phyloP scores from a whole-genome alignment of 1,140 invertebrate species.

The Popillia japonica region DNA sequence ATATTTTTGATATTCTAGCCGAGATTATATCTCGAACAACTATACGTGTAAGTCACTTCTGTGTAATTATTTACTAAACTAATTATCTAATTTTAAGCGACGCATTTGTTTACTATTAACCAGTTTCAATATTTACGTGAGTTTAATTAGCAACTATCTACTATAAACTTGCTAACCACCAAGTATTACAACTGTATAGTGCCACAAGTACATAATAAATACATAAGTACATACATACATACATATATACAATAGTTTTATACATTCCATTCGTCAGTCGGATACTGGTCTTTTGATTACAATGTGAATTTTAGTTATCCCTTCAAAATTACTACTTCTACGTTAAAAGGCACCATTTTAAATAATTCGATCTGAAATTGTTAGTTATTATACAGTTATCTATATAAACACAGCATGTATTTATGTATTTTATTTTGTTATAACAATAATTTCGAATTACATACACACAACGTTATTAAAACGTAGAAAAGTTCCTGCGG shows the following conservation, averaged over 20 bases:
- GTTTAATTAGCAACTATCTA: conserved; percentile 36
- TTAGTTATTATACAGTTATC: neutral
- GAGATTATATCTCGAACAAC: no score
- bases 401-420: neutral
- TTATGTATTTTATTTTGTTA: neutral
- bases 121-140: conserved; percentile 41
- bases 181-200: no score
- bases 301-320: neutral
- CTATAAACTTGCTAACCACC: no score
- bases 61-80: conserved; percentile 36
- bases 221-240: neutral
- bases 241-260: neutral
- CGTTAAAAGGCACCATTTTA: neutral
- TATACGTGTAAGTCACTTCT: no score
- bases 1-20: no score
- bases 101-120: conserved; percentile 38
- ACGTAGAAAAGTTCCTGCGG: neutral
- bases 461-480: conserved; percentile 19
- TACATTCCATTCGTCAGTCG: neutral
- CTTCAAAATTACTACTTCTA: conserved; percentile 17
- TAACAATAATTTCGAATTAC: conserved; percentile 28
- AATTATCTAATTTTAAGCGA: conserved; percentile 37
- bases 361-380: neutral
- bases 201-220: neutral
- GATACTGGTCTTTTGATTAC: neutral